phyloP scores from a whole-genome alignment of 2,113 vertebrate genomes.

The Aspiorhynchus laticeps region DNA sequence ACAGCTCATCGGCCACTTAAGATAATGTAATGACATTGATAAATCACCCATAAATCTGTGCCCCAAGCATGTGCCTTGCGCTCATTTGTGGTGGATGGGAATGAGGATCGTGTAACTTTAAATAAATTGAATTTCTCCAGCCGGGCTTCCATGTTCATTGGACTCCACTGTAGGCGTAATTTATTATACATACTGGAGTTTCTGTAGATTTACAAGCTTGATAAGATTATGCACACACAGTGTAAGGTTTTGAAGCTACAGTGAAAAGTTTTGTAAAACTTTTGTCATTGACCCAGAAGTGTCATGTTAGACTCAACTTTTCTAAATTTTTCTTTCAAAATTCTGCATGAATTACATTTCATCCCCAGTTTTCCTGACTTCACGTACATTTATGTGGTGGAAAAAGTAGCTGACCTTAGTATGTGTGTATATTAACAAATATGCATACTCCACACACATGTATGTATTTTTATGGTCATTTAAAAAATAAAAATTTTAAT shows the following conservation, averaged over 20 bases:
- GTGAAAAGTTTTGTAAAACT: background rate
- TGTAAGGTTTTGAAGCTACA: constrained; percentile 33
- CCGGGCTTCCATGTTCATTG: constrained; percentile 61
- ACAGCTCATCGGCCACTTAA: constrained; percentile 69
- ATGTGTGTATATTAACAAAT: too few species aligned
- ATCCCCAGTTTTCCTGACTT: background rate
- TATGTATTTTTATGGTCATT: too few species aligned
- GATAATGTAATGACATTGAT: constrained; percentile 70
- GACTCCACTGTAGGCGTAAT: constrained; percentile 66
- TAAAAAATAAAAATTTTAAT: too few species aligned
- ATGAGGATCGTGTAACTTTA: constrained; percentile 68
- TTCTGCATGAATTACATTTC: background rate
- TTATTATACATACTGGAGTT: constrained; percentile 64
- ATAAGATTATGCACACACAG: constrained; percentile 36
- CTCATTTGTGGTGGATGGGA: constrained; percentile 58
- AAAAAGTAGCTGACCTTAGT: too few species aligned
- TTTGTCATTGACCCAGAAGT: background rate
- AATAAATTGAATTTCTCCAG: constrained; percentile 77
- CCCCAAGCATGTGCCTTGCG: constrained; percentile 60
- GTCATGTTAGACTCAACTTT: background rate
- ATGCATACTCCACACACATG: too few species aligned
- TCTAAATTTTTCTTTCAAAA: background rate
- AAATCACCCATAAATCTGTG: constrained; percentile 74
- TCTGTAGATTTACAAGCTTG: constrained; percentile 45
- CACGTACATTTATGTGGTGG: too few species aligned